Conservation (phyloP, 2,113 vertebrate genomes). For the Urocynchramus pylzowi region DNA sequence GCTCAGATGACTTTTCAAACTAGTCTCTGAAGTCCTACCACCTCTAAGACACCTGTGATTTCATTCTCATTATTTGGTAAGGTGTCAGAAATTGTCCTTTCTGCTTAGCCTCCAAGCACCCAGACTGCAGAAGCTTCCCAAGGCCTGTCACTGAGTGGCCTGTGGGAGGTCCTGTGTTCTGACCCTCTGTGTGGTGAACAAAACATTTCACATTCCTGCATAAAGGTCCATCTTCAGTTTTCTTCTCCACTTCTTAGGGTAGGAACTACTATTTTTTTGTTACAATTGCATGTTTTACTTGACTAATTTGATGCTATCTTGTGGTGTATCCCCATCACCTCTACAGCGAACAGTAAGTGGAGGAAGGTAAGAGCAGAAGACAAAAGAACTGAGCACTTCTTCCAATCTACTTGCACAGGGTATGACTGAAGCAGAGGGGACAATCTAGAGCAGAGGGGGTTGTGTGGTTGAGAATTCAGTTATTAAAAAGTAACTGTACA, state of each 20-base stretch:
- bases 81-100: not conserved
- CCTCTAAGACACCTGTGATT: not conserved
- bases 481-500: not conserved
- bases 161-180: accelerated
- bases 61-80: not conserved
- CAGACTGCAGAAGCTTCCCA: not conserved
- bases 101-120: not conserved
- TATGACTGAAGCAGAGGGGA: not conserved
- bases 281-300: not conserved
- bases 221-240: not conserved
- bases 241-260: not conserved
- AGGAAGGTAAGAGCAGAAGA: not conserved
- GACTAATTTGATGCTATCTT: not conserved
- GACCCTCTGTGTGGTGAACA: not conserved
- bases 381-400: not conserved
- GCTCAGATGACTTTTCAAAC: not conserved
- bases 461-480: not conserved
- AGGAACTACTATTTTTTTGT: not conserved
- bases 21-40: not conserved
- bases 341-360: not conserved
- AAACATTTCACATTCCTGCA: not conserved
- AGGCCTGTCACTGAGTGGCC: not conserved
- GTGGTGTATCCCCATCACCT: accelerated
- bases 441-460: not conserved
- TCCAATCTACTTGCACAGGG: not conserved